Percentiles rank a stretch among this genome's conserved stretches.
Conservation (phyloP, 1,140 invertebrate species). For the Colletes latitarsis region DNA sequence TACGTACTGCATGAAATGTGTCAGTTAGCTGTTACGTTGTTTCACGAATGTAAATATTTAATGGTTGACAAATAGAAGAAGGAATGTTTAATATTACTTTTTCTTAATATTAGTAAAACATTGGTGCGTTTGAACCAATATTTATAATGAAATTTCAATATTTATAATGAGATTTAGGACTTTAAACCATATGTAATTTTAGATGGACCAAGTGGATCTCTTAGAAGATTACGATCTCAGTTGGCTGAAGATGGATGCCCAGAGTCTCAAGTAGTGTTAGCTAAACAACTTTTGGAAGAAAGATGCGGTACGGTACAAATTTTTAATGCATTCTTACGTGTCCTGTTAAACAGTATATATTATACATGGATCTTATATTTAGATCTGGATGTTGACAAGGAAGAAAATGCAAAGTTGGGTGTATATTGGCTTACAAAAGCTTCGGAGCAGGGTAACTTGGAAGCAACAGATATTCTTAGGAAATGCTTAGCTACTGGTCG, state of each 20-base stretch:
- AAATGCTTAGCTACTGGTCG: slow-evolving; percentile 89
- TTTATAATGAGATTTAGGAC: background rate
- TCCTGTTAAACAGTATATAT: background rate
- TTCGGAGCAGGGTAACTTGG: slow-evolving; percentile 93
- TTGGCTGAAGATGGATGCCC: slow-evolving; percentile 91
- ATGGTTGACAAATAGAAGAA: background rate
- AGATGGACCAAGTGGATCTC: slow-evolving; percentile 86
- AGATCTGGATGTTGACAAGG: slow-evolving; percentile 82
- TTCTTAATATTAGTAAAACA: too few relatives aligned
- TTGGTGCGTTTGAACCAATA: background rate
- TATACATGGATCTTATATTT: slow-evolving; percentile 34
- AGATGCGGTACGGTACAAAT: slow-evolving; percentile 82
- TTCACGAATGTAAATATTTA: background rate
- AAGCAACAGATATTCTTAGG: slow-evolving; percentile 90
- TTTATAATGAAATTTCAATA: background rate
- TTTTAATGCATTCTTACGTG: background rate
- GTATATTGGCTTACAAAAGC: slow-evolving; percentile 95
- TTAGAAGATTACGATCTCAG: slow-evolving; percentile 86
- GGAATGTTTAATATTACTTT: too few relatives aligned
- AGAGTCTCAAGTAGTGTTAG: slow-evolving; percentile 90
- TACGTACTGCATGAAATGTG: background rate
- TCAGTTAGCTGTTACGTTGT: background rate
- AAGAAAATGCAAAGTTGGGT: slow-evolving; percentile 86
- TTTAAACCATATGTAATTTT: slow-evolving; percentile 54
- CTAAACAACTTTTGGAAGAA: slow-evolving; percentile 88